phyloP scores from a whole-genome alignment of 2,797 vertebrate species.

The Crocidura indochinensis region DNA sequence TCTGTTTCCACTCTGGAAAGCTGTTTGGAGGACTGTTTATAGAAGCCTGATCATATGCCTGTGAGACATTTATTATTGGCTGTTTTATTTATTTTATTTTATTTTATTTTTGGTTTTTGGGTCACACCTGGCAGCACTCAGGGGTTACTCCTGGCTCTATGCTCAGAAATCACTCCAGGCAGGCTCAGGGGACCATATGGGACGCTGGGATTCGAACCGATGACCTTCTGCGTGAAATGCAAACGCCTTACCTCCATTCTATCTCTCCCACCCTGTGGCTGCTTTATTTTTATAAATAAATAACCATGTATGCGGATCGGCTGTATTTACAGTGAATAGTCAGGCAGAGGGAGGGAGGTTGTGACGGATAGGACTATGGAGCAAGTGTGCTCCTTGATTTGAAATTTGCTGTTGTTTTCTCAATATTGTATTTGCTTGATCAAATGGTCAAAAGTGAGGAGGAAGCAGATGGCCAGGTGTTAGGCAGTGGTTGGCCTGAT shows the following conservation, averaged over 20 bases:
- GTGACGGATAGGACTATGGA: fast-evolving
- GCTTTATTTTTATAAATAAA: too few relatives aligned
- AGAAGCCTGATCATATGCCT: neutral
- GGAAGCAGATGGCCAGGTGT: neutral
- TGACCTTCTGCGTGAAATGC: too few relatives aligned
- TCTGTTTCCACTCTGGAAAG: conserved; percentile 15
- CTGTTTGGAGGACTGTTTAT: neutral
- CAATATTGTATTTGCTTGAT: neutral
- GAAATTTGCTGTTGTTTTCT: neutral
- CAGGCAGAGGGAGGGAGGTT: neutral
- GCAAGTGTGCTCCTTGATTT: neutral
- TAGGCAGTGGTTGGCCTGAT: neutral
- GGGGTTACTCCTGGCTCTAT: too few relatives aligned
- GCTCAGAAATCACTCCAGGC: too few relatives aligned
- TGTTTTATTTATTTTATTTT: neutral
- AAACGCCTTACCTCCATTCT: too few relatives aligned
- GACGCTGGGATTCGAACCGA: too few relatives aligned
- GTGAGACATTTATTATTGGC: neutral
- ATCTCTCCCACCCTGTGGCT: too few relatives aligned
- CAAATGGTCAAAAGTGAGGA: neutral
- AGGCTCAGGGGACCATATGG: too few relatives aligned
- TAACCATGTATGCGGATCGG: conserved; percentile 8
- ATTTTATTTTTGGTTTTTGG: too few relatives aligned
- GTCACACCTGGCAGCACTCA: too few relatives aligned
- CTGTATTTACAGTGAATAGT: neutral